phyloP scores from a whole-genome alignment of 1,140 invertebrate species.

The Popillia japonica region DNA sequence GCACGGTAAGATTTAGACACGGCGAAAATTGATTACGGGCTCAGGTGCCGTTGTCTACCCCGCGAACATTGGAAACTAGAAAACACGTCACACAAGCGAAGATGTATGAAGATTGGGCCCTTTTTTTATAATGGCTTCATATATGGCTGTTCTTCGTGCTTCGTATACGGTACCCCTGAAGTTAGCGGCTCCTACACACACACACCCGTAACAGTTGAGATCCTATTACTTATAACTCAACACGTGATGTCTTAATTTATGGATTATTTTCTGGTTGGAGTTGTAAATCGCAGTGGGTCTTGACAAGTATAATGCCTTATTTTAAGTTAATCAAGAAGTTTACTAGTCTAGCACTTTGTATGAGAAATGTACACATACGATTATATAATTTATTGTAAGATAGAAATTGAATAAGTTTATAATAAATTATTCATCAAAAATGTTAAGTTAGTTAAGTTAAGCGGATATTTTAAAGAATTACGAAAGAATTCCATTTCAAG shows the following conservation, averaged over 20 bases:
- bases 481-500: neutral
- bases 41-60: constrained; percentile 52
- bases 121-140: constrained; percentile 40
- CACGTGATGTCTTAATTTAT: constrained; percentile 28
- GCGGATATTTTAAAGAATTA: neutral
- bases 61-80: constrained; percentile 49
- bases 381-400: no score
- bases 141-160: neutral
- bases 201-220: neutral
- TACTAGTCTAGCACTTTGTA: no score
- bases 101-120: constrained; percentile 39
- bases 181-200: neutral
- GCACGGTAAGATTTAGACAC: constrained; percentile 55
- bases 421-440: neutral
- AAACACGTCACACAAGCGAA: constrained; percentile 45
- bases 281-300: neutral
- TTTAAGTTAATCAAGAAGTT: neutral
- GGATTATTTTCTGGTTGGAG: neutral
- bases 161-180: constrained; percentile 2
- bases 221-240: constrained; percentile 27
- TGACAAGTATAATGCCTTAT: constrained; percentile 27
- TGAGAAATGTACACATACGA: no score
- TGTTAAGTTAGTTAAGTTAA: no score
- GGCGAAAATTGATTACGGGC: constrained; percentile 55
- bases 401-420: neutral